phyloP scores from a whole-genome alignment of 2,113 vertebrate genomes.

The Plotosus lineatus region DNA sequence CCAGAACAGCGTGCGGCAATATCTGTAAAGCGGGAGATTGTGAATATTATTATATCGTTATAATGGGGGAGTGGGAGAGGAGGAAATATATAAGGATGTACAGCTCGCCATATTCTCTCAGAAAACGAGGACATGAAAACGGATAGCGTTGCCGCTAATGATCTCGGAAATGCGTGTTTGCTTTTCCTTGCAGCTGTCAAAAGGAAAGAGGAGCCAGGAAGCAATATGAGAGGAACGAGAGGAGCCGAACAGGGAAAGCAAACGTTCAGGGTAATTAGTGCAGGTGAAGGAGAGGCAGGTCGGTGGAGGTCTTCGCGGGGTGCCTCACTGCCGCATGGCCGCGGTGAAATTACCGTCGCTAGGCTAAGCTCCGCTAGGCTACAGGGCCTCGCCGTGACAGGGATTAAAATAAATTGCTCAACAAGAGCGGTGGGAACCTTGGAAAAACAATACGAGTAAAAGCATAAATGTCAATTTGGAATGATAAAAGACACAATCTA shows the following conservation, averaged over 20 bases:
- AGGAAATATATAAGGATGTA: neutral
- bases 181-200: constrained; percentile 27
- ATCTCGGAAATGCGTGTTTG: constrained; percentile 17
- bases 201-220: constrained; percentile 8
- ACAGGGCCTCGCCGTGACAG: constrained; percentile 75
- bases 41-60: too few relatives aligned
- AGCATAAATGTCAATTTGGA: constrained; percentile 93
- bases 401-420: constrained; percentile 88
- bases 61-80: neutral
- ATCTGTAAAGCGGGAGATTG: neutral
- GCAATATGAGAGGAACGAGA: neutral
- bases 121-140: constrained; percentile 16
- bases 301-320: constrained; percentile 29
- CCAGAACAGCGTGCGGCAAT: neutral
- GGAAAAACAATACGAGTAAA: constrained; percentile 87
- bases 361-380: constrained; percentile 73
- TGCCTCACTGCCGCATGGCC: constrained; percentile 39
- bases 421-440: constrained; percentile 77
- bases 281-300: constrained; percentile 49
- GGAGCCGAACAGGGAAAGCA: constrained; percentile 25
- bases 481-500: constrained; percentile 91
- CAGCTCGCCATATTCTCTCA: neutral
- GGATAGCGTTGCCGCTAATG: constrained; percentile 9
- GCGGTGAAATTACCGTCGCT: constrained; percentile 59
- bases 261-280: constrained; percentile 75